Conservation (phyloP, 23 tunicate species). For the Diplosoma virens region DNA sequence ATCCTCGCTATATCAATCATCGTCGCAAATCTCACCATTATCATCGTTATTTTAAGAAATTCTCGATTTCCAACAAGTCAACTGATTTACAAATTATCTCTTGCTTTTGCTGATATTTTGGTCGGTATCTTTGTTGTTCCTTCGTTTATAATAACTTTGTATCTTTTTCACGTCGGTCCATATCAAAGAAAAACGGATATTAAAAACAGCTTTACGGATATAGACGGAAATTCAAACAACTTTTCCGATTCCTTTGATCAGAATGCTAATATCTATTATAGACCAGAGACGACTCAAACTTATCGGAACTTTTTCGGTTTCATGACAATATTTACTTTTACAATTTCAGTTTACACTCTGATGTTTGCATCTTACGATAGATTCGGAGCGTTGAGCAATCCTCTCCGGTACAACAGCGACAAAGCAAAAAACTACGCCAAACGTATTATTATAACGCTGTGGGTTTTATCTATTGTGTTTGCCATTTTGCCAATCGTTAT, state of each 20-base stretch:
- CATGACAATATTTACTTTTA: constrained; percentile 18
- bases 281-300: neutral
- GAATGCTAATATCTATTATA: neutral
- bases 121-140: constrained; percentile 32
- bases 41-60: constrained; percentile 12
- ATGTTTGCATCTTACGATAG: constrained; percentile 74
- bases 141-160: constrained; percentile 1
- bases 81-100: constrained; percentile 13
- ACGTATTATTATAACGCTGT: neutral
- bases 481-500: neutral
- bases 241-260: neutral
- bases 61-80: constrained; percentile 8
- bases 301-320: constrained; percentile 1
- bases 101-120: constrained; percentile 31
- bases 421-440: constrained; percentile 21
- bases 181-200: neutral
- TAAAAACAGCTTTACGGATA: too few relatives aligned
- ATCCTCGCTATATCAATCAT: constrained; percentile 15
- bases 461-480: neutral
- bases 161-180: constrained; percentile 2
- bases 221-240: too few relatives aligned
- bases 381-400: constrained; percentile 37
- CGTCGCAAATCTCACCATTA: constrained; percentile 19
- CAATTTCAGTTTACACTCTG: constrained; percentile 57
- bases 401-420: constrained; percentile 17